Evolutionary conservation across 2,888 invertebrate species (phyloP).

Genomic region (Drosophila conformis): DNA sequence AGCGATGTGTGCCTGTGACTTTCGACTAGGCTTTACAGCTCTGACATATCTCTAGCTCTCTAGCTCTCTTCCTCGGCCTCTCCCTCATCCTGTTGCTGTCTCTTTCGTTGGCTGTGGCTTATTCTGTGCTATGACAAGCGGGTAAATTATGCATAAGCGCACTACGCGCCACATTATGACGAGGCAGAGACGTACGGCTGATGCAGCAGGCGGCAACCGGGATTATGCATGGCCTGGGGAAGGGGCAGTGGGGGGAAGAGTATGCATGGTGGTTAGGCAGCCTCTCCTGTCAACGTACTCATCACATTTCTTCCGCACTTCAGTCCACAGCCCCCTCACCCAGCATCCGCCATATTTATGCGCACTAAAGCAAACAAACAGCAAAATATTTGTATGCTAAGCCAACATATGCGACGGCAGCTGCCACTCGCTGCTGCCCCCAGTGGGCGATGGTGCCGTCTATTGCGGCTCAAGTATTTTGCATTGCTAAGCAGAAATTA

Average conservation of each 20-base stretch:
- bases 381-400: conserved; percentile 81
- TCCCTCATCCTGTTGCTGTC: neutral
- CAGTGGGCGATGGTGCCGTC: conserved; percentile 29
- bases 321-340: neutral
- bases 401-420: conserved; percentile 75
- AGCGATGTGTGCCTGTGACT: conserved; percentile 37
- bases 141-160: conserved; percentile 79
- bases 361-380: conserved; percentile 79
- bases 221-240: conserved; percentile 70
- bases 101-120: conserved; percentile 37
- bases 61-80: neutral
- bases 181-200: conserved; percentile 70
- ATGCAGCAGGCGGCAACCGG: conserved; percentile 69
- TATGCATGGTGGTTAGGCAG: conserved; percentile 47
- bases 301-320: conserved; percentile 66
- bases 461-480: conserved; percentile 80
- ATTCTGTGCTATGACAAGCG: conserved; percentile 61
- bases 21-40: conserved; percentile 49
- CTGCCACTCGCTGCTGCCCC: conserved; percentile 47
- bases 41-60: conserved; percentile 40
- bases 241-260: conserved; percentile 18
- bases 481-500: conserved; percentile 83
- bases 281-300: conserved; percentile 76
- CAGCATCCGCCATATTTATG: conserved; percentile 60
- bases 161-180: conserved; percentile 79